phyloP scores from a whole-genome alignment of 2,888 invertebrate genomes.

The Sthenelais limicola region DNA sequence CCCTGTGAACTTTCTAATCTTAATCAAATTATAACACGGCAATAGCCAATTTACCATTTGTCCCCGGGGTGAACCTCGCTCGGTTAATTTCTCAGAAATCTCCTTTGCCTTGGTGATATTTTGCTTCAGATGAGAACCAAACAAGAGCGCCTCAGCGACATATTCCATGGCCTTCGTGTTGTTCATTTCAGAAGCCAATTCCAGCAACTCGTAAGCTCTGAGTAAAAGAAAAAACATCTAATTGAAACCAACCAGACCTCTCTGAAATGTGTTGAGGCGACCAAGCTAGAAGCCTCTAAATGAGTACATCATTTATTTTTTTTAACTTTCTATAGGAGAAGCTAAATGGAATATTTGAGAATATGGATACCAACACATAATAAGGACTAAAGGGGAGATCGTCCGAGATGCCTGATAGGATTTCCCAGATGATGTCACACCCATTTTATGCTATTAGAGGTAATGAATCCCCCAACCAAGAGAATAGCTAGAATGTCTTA shows the following conservation, averaged over 20 bases:
- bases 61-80: conserved; percentile 86
- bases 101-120: conserved; percentile 83
- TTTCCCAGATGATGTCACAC: no score
- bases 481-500: no score
- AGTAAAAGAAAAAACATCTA: background rate
- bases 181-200: conserved; percentile 85
- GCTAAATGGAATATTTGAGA: no score
- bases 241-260: background rate
- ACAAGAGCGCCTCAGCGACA: conserved; percentile 89
- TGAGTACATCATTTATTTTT: background rate
- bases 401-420: no score
- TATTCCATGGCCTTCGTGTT: conserved; percentile 86
- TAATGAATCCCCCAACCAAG: no score
- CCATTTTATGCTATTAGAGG: no score
- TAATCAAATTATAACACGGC: no score
- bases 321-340: no score
- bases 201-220: conserved; percentile 82
- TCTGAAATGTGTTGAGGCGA: background rate
- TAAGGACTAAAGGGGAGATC: no score
- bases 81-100: conserved; percentile 84
- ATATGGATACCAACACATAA: no score
- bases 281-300: no score
- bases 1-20: no score
- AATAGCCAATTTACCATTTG: conserved; percentile 79
- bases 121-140: conserved; percentile 85